Conservation (phyloP, 2,888 invertebrate species). For the Galeruca laticollis region DNA sequence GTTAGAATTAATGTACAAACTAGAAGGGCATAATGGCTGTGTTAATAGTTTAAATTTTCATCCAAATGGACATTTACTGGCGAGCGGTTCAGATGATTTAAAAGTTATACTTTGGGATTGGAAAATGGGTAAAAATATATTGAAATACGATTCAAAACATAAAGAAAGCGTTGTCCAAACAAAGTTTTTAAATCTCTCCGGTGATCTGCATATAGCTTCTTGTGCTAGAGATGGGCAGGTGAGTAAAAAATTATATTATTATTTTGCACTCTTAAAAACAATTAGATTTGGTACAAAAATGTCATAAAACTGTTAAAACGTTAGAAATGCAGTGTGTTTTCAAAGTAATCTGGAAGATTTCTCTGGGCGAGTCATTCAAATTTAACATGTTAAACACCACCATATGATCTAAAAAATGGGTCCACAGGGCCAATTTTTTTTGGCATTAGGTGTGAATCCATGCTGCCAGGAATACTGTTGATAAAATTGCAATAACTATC, state of each 20-base stretch:
- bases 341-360: too few species aligned
- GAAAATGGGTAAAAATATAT: slow-evolving; percentile 76
- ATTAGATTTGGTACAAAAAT: too few species aligned
- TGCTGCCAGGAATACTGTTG: too few species aligned
- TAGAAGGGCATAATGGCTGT: slow-evolving; percentile 88
- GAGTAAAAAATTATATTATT: slow-evolving; percentile 49
- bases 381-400: too few species aligned
- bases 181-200: slow-evolving; percentile 86
- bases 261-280: too few species aligned
- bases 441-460: too few species aligned
- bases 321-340: too few species aligned
- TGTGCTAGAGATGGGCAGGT: slow-evolving; percentile 93
- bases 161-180: slow-evolving; percentile 90
- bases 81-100: slow-evolving; percentile 93
- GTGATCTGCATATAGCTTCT: slow-evolving; percentile 86
- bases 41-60: slow-evolving; percentile 95
- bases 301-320: too few species aligned
- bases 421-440: too few species aligned
- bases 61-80: slow-evolving; percentile 79
- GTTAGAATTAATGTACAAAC: slow-evolving; percentile 80
- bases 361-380: too few species aligned
- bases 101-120: slow-evolving; percentile 92
- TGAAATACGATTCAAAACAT: slow-evolving; percentile 85
- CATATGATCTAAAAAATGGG: too few species aligned
- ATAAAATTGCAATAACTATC: too few species aligned